These are phyloP conservation scores for Spilarctia lutea DNA, from an alignment of 2,888 invertebrate genomes.

Conservation along the genomic window DNA sequence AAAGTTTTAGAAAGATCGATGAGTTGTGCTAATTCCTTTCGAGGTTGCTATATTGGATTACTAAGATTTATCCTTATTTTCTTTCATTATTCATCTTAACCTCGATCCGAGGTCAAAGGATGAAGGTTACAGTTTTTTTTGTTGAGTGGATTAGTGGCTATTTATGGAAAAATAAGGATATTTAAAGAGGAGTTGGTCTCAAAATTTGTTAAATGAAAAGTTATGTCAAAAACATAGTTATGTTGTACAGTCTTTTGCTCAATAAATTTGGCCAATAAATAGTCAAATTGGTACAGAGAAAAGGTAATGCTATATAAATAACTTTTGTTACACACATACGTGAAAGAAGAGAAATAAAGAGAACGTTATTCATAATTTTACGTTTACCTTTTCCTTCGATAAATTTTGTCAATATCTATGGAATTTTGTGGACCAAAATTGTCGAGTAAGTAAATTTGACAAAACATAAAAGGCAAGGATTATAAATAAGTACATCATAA, in stretches of 20 bases:
- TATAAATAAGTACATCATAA: background rate
- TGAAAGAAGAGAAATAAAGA: background rate
- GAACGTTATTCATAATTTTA: too few species aligned
- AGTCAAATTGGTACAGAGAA: background rate
- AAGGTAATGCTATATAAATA: background rate
- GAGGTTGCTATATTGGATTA: conserved; percentile 22
- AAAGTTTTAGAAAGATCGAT: conserved; percentile 46
- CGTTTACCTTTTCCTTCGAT: too few species aligned
- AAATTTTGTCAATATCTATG: too few species aligned
- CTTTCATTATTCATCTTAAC: conserved; percentile 6
- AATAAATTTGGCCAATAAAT: background rate
- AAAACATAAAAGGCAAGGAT: background rate
- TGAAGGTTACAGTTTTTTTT: background rate
- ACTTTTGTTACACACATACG: background rate
- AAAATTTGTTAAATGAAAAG: background rate
- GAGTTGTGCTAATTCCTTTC: conserved; percentile 31
- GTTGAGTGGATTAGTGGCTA: background rate
- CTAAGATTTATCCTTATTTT: conserved; percentile 11
- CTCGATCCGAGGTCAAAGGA: background rate
- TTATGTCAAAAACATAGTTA: background rate
- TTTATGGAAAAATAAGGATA: background rate
- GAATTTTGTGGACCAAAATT: background rate
- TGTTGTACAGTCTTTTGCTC: too few species aligned
- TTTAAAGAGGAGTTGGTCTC: background rate
- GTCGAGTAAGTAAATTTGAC: background rate